phyloP scores from a whole-genome alignment of 2,113 vertebrate genomes.

The Scopus umbretta region DNA sequence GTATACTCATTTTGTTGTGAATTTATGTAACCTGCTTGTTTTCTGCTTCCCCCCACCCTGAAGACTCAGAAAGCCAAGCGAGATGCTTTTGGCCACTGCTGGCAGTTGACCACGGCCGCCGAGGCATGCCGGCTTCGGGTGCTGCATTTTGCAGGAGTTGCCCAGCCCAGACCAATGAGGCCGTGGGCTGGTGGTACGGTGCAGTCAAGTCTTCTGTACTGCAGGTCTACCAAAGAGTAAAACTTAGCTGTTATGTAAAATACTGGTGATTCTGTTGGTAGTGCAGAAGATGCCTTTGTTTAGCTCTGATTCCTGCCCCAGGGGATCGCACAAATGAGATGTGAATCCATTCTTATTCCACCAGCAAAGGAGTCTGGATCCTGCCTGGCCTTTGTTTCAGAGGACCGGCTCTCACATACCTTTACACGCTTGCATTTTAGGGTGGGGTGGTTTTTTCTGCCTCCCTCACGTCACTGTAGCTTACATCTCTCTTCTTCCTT shows the following conservation, averaged over 20 bases:
- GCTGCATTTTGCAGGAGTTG: background rate
- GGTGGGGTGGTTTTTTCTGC: background rate
- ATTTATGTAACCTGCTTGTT: conserved; percentile 5
- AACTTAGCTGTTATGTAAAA: background rate
- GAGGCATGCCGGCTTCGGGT: rapidly evolving
- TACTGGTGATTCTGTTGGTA: background rate
- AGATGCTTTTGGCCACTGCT: background rate
- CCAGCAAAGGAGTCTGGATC: background rate
- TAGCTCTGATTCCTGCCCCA: background rate
- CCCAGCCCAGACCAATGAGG: rapidly evolving
- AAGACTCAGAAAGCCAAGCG: background rate
- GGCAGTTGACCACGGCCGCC: background rate
- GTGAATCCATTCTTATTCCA: background rate
- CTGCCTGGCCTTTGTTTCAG: background rate
- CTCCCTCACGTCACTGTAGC: background rate
- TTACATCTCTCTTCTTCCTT: background rate
- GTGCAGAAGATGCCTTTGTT: background rate
- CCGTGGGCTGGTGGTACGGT: rapidly evolving
- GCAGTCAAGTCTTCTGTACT: background rate
- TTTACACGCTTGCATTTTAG: background rate
- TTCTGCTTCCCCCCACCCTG: background rate
- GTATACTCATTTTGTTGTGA: background rate
- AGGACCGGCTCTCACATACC: background rate
- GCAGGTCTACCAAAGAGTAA: background rate
- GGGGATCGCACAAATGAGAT: background rate